Conservation (phyloP, 2,888 invertebrate genomes). For the Hanleya hanleyi region DNA sequence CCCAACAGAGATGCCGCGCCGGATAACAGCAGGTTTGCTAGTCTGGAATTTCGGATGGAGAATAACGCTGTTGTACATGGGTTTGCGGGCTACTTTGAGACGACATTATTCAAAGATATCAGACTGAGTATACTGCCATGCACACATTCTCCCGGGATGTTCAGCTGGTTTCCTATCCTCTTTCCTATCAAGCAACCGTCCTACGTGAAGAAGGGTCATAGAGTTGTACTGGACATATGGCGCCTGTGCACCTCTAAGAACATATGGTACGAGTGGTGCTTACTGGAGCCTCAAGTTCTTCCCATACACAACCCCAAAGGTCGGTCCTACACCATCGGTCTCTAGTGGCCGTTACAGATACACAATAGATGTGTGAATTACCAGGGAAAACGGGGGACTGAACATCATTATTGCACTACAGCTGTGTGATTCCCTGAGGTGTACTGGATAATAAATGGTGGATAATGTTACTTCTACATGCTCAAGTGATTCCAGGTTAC, state of each 20-base stretch:
- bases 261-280: slow-evolving; percentile 98
- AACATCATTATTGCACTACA: neutral
- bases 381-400: neutral
- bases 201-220: slow-evolving; percentile 81
- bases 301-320: slow-evolving; percentile 83
- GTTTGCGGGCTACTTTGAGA: slow-evolving; percentile 96
- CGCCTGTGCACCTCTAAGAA: slow-evolving; percentile 84
- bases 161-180: slow-evolving; percentile 98
- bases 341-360: too few relatives aligned
- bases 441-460: too few relatives aligned
- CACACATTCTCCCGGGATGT: slow-evolving; percentile 92
- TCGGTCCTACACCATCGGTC: slow-evolving; percentile 82
- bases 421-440: neutral
- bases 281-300: slow-evolving; percentile 78
- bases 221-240: slow-evolving; percentile 90
- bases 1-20: slow-evolving; percentile 81
- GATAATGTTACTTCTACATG: too few relatives aligned
- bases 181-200: slow-evolving; percentile 90
- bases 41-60: slow-evolving; percentile 81
- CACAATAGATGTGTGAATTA: too few relatives aligned
- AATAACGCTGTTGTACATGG: slow-evolving; percentile 92
- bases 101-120: slow-evolving; percentile 87
- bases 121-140: slow-evolving; percentile 91
- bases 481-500: too few relatives aligned
- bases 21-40: slow-evolving; percentile 84